Evolutionary conservation across 2,888 invertebrate genomes (phyloP), one percentile per base, ranked within the genome.

Genomic region (Agriopis leucophaearia): DNA sequence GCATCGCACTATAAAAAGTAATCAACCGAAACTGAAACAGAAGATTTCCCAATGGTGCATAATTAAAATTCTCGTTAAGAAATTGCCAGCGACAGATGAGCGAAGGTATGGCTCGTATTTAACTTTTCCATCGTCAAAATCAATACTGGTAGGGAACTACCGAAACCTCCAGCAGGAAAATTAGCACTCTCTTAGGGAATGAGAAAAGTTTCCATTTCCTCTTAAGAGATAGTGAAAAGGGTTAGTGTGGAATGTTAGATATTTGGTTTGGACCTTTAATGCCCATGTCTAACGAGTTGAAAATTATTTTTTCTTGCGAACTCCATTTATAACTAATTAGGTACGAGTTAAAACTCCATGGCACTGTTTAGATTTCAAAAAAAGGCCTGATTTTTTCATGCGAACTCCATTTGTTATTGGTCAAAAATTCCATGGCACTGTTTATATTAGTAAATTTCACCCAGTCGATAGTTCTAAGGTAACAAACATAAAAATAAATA

Each of bases 101-200:
- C 38, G 56, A 50, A 69, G 60, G 64, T 55, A 67, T 67, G 62
- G 27, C 15, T 71, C 64, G 69, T 68, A 74, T 73, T 73, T 70
- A 73, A 75, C 66, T 74, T 73, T 70, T 60, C 64, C 44, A 51
- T 64, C 66, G 57, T 70, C 67, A 66, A 64, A 77, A 73, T 77
- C 76, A 74, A 74, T 76, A 74, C 59, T 38, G 63, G 63, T 56
- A 47, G 56, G 63, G 57, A 69, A 76, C 77, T 76, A 55, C 18
- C 69, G 65, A 76, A 72, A 72, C 64, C 67, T 74, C 73, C 66
- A 68, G 67, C 68, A 72, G 76, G 78, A 80, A 80, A 81, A 83
- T 83, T 81, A 78, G 75, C 74, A 70, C 71, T 76, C 77, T 80
- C 79, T 78, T 79, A 81, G 72, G 62, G 75, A 75, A 81, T 81